Evolutionary conservation across 2,113 vertebrate genomes (phyloP), one percentile per base, ranked within the genome.

Genomic region (Petroica traversi): DNA sequence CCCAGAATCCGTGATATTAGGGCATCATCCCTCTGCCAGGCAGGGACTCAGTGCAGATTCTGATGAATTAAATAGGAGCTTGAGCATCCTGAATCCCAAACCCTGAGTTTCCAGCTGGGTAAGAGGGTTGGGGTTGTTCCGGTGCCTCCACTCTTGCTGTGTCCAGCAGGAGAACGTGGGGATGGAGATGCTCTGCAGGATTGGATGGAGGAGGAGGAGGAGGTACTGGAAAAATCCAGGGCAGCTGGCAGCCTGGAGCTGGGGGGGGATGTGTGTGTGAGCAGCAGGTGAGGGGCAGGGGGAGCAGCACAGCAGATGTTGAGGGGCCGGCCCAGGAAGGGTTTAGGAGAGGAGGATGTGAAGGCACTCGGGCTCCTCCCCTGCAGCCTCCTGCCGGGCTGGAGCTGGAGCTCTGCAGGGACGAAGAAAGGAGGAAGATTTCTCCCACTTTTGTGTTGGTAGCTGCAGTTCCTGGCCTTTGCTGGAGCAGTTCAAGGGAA

Each of bases 251-350:
- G 58, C 58, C 24, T 0, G 10, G 78, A 49, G 74, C 18, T 0
- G 63, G 73, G 76, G 40, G 61, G 83, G 74, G n/a, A 88, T 94
- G 77, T 68, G 51, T 84, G 87, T 38, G 36, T 33, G 81, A 93
- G 26, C 92, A 96, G 88, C 92, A 96, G 93, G 84, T 48, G 78
- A 94, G 92, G 92, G 92, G 93, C 85, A 57, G 38, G 58, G 63
- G 74, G 67, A 90, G 87, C 88, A 93, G 88, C 92, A 6, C 0
- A 1, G 81, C 92, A 96, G 96, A 81, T 89, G 90, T 5, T 71
- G 78, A 81, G 74, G 80, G 76, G 76, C 73, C 83, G 91, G 72
- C 31, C 82, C 18, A 1, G 64, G 66, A 62, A 72, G 80, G 28
- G 52, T 78, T 79, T n/a, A 14, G 89, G 83, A 82, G 81, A 82